Evolutionary conservation across 2,113 vertebrate genomes (phyloP).

Genomic region (Oxyura jamaicensis): DNA sequence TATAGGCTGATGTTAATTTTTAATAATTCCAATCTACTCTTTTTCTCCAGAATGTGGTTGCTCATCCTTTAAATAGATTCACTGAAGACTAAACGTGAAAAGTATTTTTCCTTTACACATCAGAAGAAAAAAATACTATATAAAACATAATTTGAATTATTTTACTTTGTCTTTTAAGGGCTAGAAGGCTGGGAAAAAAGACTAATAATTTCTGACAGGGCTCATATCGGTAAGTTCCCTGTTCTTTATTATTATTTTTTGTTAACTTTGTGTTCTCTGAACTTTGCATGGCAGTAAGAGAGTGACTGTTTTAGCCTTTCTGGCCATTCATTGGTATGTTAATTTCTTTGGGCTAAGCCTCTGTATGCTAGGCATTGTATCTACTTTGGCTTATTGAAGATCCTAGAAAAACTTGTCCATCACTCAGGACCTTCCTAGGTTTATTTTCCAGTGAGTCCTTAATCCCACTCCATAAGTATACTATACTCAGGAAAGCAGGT

Average conservation of each 20-base stretch:
- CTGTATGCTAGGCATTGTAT: neutral
- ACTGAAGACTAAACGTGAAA: neutral
- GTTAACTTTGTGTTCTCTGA: slow-evolving; percentile 58
- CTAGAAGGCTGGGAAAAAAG: slow-evolving; percentile 94
- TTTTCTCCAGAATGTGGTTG: neutral
- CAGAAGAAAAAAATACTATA: neutral
- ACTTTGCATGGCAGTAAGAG: neutral
- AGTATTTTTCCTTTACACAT: neutral
- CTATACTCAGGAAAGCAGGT: neutral
- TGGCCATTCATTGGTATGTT: neutral
- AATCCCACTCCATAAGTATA: neutral
- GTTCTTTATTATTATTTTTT: neutral
- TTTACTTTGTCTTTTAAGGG: slow-evolving; percentile 77
- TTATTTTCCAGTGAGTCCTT: neutral
- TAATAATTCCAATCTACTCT: neutral
- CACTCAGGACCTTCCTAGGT: neutral
- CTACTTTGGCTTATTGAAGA: neutral
- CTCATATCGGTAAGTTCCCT: slow-evolving; percentile 90
- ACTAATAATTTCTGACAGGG: slow-evolving; percentile 96
- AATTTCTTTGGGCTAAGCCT: neutral
- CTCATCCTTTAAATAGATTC: neutral
- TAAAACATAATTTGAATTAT: slow-evolving; percentile 5
- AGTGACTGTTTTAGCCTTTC: neutral
- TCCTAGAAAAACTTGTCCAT: rapidly evolving
- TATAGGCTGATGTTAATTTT: neutral